A percentile compares a stretch with the other conserved stretches of the same genome.
Evolutionary conservation across 2,797 vertebrate genomes (phyloP).

Genomic region (Jordanella pulchra): DNA sequence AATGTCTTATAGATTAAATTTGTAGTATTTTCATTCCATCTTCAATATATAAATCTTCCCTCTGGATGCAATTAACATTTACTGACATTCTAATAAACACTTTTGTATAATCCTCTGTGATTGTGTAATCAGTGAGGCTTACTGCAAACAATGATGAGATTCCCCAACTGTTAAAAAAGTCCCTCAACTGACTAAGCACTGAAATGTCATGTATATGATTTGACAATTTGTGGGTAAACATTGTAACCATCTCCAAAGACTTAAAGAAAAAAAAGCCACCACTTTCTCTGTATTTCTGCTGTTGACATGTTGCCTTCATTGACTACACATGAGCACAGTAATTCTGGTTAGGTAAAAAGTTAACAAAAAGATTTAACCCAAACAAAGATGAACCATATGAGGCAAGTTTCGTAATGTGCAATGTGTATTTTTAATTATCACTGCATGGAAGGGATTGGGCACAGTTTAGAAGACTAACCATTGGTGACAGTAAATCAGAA

Average conservation of each 20-base stretch:
- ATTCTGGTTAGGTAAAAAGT: conserved; percentile 33
- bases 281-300: conserved; percentile 24
- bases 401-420: conserved; percentile 40
- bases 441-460: conserved; percentile 45
- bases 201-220: conserved; percentile 59
- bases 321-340: conserved; percentile 28
- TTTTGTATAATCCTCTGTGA: conserved; percentile 67
- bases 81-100: conserved; percentile 72
- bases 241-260: conserved; percentile 60
- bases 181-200: conserved; percentile 48
- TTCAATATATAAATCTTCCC: conserved; percentile 60
- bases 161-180: conserved; percentile 64
- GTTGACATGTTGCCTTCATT: conserved; percentile 26
- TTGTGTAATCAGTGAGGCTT: conserved; percentile 70
- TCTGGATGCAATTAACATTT: conserved; percentile 78
- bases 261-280: conserved; percentile 23
- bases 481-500: conserved; percentile 74
- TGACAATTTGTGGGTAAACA: conserved; percentile 67
- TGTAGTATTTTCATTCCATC: conserved; percentile 56
- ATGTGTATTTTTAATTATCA: conserved; percentile 74
- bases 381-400: conserved; percentile 13
- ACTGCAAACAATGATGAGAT: conserved; percentile 61
- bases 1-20: conserved; percentile 70
- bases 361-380: too few species aligned
- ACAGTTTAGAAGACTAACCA: conserved; percentile 73